Base-by-base conservation (phyloP, 2,888 invertebrate genomes). In the Merodon equestris region DNA sequence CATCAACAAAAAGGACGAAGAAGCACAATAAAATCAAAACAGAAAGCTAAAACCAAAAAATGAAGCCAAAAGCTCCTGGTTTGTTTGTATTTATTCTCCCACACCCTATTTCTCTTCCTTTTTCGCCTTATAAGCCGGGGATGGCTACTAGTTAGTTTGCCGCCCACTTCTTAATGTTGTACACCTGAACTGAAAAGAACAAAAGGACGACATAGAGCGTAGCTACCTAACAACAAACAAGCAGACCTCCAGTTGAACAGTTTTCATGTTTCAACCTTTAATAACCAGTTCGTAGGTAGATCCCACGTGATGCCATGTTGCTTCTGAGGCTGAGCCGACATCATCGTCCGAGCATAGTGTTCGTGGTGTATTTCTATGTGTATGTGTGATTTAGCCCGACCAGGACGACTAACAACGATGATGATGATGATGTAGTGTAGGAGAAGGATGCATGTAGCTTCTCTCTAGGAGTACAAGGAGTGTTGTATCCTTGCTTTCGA, bases 181-280 rank as follows among this genome's bases (percentile, higher is more conserved):
- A 60, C 79, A 79, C 79, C 79, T 79, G 79, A 70, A 50, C 70
- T 74, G n/a, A 38, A 19, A 27, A 44, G 50, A 53, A 58, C 56
- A 74, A 58, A 27, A 68, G 58, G 63, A 73, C 73, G 13, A 48
- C 58, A 64, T 38, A 27, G 61, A 27, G 27, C 27, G 3, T 27
- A 27, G 27, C 27, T 51, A 51, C 53, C 47, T 19, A 27, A 27
- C 27, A 27, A 27, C 38, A 56, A 14, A 10, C 45, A 9, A 63
- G 40, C 38, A 64, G 68, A 64, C 68, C 68, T 58, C 68, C 54
- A 70, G 68, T 58, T 58, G 74, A 74, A 79, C 68, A 70, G 68
- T 73, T 68, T 79, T 68, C 73, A 73, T 79, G 77, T 79, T 79
- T 79, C 77, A 79, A 79, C 74, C 74, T 79, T 79, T 79, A 79